phyloP scores from a whole-genome alignment of 2,888 invertebrate species.

The Himalopsyche tibetana region DNA sequence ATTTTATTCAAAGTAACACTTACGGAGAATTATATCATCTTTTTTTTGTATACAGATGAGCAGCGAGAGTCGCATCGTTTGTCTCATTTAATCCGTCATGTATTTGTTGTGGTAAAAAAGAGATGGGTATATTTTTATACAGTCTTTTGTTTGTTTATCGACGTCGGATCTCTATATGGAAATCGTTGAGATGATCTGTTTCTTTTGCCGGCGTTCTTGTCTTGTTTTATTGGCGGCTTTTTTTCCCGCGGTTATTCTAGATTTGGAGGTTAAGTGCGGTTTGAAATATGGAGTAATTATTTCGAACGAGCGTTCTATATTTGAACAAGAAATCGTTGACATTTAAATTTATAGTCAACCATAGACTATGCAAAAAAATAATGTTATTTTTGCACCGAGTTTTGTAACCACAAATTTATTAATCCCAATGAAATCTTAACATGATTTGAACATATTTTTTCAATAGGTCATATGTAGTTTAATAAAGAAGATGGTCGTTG shows the following conservation, averaged over 20 bases:
- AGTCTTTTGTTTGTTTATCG: neutral
- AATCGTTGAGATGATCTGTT: conserved; percentile 41
- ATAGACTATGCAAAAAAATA: neutral
- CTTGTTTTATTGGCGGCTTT: conserved; percentile 1
- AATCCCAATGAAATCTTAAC: too few relatives aligned
- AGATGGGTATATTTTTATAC: neutral
- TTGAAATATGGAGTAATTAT: conserved; percentile 26
- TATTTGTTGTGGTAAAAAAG: neutral
- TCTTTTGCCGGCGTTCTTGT: conserved; percentile 15
- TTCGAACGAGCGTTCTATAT: neutral
- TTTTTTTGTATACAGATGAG: neutral
- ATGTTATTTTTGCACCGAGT: too few relatives aligned
- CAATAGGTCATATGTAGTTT: too few relatives aligned
- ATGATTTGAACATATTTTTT: too few relatives aligned
- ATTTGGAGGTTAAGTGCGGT: conserved; percentile 21
- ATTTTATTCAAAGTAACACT: conserved; percentile 48
- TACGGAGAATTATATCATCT: conserved; percentile 53
- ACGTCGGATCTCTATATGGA: conserved; percentile 38
- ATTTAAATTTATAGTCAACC: neutral
- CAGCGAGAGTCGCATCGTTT: conserved; percentile 31
- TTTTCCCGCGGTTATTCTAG: neutral
- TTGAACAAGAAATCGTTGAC: neutral
- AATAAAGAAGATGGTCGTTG: too few relatives aligned
- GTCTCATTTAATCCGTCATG: neutral
- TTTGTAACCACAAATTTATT: too few relatives aligned